Evolutionary conservation across 2,113 vertebrate species (phyloP), one percentile per base, ranked within the genome.

Genomic region (Cyphomyrus plagiostoma): DNA sequence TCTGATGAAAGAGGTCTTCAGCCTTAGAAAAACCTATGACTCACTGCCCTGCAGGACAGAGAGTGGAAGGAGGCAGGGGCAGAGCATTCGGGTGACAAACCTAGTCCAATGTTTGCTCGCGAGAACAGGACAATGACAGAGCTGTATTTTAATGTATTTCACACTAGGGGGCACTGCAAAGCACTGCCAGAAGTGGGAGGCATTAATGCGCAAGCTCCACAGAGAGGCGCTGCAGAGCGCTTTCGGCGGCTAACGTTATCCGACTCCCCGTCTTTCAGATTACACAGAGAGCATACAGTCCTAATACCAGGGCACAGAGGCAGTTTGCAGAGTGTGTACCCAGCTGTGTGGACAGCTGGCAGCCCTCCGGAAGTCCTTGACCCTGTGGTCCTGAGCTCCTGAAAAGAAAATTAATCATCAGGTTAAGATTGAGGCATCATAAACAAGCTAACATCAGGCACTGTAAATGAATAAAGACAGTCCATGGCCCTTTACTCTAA

Each of bases 1-100:
- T 26, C 45, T 80, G 89, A 52, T 39, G 21, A 85, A 52, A 91
- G 93, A 91, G 91, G 91, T 92, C 90, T 91, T 92, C 53, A 89
- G 92, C 94, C 94, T 91, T 93, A 96, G 95, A 96, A 96, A 96
- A 96, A 93, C 94, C 94, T 94, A 94, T 88, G 92, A 93, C 90
- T 89, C 84, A 83, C 52, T 85, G 89, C 82, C 74, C 86, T 21
- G 21, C 11, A 58, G 1, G 77, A 70, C 21, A 26, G 48, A 17
- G 49, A 83, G 77, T 11, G 88, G 48, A 70, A 52, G 88, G 35
- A 83, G 70, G 50, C 58, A 26, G 87, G 42, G 23, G 90, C 89
- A 94, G 92, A 93, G 70, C 92, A 93, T 82, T 52, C 3, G 1
- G 66, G 49, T 52, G 30, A 82, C 26, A 89, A 74, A 9, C 42